Percentiles rank a stretch among this genome's conserved stretches.
Conservation (phyloP, 92 coral and sea anemone genomes). For the Ricordea florida region DNA sequence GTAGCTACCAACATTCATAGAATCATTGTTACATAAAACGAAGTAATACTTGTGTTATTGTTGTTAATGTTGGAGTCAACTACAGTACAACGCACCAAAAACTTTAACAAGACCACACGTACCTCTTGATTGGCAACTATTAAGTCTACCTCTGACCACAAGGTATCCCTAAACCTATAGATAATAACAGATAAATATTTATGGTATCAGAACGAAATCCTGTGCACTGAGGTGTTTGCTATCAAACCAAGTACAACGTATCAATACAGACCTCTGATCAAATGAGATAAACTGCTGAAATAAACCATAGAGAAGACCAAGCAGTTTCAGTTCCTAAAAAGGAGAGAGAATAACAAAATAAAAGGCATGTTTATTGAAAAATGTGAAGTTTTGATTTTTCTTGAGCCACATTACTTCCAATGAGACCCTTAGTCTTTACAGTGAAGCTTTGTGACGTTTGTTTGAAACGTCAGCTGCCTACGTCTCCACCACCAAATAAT, state of each 20-base stretch:
- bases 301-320: constrained; percentile 92
- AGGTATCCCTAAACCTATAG: constrained; percentile 90
- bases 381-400: neutral
- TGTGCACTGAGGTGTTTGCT: neutral
- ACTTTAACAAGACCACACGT: neutral
- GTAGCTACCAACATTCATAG: no score
- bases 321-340: constrained; percentile 88
- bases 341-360: neutral
- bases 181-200: neutral
- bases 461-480: no score
- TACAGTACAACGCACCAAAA: no score
- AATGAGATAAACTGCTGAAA: constrained; percentile 96
- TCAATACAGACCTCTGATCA: constrained; percentile 81
- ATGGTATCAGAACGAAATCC: neutral
- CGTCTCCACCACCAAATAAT: no score
- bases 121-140: constrained; percentile 92
- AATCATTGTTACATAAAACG: no score
- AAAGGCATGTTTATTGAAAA: no score
- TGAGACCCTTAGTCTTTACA: no score
- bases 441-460: no score
- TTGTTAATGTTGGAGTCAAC: no score
- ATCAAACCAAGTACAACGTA: neutral
- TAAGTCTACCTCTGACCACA: constrained; percentile 98
- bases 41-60: no score
- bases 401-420: no score